phyloP scores from a whole-genome alignment of 2,113 vertebrate species.

The Lepisosteus osseus region DNA sequence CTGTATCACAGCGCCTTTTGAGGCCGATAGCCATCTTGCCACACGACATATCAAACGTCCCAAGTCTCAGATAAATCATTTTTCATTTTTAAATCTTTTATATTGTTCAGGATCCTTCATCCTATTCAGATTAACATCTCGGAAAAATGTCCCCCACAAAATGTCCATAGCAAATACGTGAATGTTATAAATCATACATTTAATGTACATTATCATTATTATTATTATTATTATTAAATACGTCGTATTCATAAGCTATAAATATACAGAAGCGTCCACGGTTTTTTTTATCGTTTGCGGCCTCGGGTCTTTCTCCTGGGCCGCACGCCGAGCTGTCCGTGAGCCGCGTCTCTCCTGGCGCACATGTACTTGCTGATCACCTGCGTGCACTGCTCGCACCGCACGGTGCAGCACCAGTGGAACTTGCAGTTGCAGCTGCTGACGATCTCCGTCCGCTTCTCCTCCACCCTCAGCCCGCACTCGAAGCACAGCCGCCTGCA shows the following conservation, averaged over 20 bases:
- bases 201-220: too few species aligned
- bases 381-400: conserved; percentile 83
- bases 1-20: too few species aligned
- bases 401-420: conserved; percentile 94
- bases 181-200: too few species aligned
- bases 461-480: conserved; percentile 82
- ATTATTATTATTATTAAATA: too few species aligned
- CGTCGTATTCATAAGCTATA: background rate
- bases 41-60: too few species aligned
- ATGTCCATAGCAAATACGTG: too few species aligned
- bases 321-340: conserved; percentile 38
- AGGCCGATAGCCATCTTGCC: too few species aligned
- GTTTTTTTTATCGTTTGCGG: conserved; percentile 51
- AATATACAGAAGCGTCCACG: background rate
- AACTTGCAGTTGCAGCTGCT: conserved; percentile 95
- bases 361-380: conserved; percentile 81
- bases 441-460: conserved; percentile 71
- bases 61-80: too few species aligned
- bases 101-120: too few species aligned
- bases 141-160: too few species aligned
- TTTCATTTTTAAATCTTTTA: too few species aligned
- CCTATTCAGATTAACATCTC: too few species aligned
- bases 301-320: conserved; percentile 54
- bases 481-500: conserved; percentile 85
- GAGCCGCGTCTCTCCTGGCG: conserved; percentile 40